A percentile compares a stretch with the other conserved stretches of the same genome.
These are phyloP conservation scores for Chiridota heheva DNA, from an alignment of 35 echinoderm and acorn worm genomes.

Conservation along the genomic window DNA sequence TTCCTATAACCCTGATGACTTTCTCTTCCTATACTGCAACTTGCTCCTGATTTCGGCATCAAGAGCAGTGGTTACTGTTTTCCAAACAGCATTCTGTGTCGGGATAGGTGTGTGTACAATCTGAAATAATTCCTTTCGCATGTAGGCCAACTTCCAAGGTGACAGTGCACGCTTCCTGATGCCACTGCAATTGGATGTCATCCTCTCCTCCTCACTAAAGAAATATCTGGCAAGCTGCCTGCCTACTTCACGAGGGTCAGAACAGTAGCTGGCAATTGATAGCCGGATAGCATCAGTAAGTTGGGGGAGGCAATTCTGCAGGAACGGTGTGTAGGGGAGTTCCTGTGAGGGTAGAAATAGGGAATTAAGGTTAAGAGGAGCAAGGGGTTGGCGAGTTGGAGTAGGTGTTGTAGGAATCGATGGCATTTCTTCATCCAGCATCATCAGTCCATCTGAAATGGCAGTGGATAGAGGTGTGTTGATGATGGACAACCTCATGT, in stretches of 20 bases:
- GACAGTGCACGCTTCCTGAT: neutral
- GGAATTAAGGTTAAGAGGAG: too few relatives aligned
- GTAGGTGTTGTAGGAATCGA: too few relatives aligned
- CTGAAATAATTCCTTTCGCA: constrained; percentile 12
- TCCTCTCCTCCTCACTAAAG: constrained; percentile 1
- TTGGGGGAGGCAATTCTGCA: too few relatives aligned
- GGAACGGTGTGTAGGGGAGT: too few relatives aligned
- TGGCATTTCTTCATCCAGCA: too few relatives aligned
- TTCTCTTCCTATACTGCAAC: constrained; percentile 4
- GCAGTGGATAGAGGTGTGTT: too few relatives aligned
- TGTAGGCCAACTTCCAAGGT: neutral
- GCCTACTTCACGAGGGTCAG: constrained; percentile 19
- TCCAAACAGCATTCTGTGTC: constrained; percentile 11
- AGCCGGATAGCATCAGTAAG: too few relatives aligned
- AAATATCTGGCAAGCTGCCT: neutral
- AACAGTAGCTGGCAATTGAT: too few relatives aligned
- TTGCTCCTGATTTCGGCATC: constrained; percentile 3
- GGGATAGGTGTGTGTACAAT: neutral
- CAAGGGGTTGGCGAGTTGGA: too few relatives aligned
- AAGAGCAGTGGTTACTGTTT: neutral
- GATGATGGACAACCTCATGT: too few relatives aligned
- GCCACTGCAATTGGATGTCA: constrained; percentile 13
- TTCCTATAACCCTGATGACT: neutral
- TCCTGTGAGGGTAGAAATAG: too few relatives aligned
- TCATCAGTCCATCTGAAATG: too few relatives aligned